Conservation (phyloP, 2,888 invertebrate species). For the Craniophora ligustri region DNA sequence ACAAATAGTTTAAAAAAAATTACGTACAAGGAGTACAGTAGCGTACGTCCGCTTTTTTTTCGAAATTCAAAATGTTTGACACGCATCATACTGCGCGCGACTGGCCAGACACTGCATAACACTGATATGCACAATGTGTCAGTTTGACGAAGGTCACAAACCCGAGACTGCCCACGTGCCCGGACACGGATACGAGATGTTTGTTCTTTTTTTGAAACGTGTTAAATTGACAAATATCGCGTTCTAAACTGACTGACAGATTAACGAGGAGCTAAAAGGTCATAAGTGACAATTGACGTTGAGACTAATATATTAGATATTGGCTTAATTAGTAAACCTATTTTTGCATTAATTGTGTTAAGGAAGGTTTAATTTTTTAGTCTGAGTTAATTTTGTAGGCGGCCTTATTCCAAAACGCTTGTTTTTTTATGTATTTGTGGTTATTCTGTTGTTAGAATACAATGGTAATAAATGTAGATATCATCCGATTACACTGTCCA, state of each 20-base stretch:
- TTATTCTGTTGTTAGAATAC: no score
- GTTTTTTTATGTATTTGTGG: no score
- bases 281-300: not conserved
- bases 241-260: constrained; percentile 3
- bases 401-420: no score
- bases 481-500: no score
- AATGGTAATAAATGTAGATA: no score
- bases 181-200: constrained; percentile 69
- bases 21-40: not conserved
- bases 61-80: constrained; percentile 47
- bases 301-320: no score
- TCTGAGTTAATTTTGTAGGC: no score
- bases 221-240: constrained; percentile 45
- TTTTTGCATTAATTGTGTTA: no score
- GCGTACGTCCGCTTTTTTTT: constrained; percentile 28
- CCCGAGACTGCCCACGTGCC: constrained; percentile 76
- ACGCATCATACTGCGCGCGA: constrained; percentile 63
- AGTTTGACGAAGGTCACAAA: constrained; percentile 85
- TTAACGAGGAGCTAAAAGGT: not conserved
- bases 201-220: constrained; percentile 56
- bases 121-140: constrained; percentile 84
- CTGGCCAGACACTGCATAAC: constrained; percentile 72
- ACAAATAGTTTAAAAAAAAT: constrained; percentile 8
- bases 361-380: no score
- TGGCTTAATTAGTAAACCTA: not conserved